Percentiles rank a stretch among this genome's conserved stretches.
phyloP scores from a whole-genome alignment of 2,888 invertebrate species.

The Agrilus mali region DNA sequence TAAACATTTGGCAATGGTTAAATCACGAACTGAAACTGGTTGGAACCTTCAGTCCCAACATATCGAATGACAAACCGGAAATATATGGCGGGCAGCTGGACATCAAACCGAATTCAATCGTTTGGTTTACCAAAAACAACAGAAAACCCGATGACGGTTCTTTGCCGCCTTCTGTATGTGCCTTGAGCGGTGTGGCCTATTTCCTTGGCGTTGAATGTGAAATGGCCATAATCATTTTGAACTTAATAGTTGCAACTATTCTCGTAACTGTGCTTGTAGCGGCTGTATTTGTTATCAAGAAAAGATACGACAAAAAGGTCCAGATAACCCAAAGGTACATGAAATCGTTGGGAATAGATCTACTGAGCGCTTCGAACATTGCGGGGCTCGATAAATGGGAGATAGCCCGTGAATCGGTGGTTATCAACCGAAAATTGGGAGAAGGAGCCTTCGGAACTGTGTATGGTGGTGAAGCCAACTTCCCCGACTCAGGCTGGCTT shows the following conservation, averaged over 20 bases:
- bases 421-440: slow-evolving; percentile 73
- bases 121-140: slow-evolving; percentile 52
- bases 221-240: slow-evolving; percentile 53
- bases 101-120: slow-evolving; percentile 42
- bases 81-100: slow-evolving; percentile 39
- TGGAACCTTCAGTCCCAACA: slow-evolving; percentile 46
- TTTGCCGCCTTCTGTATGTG: slow-evolving; percentile 45
- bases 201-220: slow-evolving; percentile 59
- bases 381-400: slow-evolving; percentile 74
- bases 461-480: slow-evolving; percentile 77
- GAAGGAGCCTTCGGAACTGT: slow-evolving; percentile 90
- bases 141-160: slow-evolving; percentile 56
- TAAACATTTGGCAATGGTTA: slow-evolving; percentile 49
- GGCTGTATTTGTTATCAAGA: slow-evolving; percentile 50
- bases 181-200: slow-evolving; percentile 53
- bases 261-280: slow-evolving; percentile 42
- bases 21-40: slow-evolving; percentile 36
- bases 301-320: slow-evolving; percentile 57
- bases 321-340: slow-evolving; percentile 52
- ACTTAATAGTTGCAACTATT: slow-evolving; percentile 43
- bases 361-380: slow-evolving; percentile 36
- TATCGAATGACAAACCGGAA: slow-evolving; percentile 34
- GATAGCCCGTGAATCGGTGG: slow-evolving; percentile 68
- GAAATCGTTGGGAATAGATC: slow-evolving; percentile 55
- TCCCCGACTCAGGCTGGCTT: slow-evolving; percentile 57